Evolutionary conservation across 2,113 vertebrate genomes (phyloP), one percentile per base, ranked within the genome.

Genomic region (Laticauda colubrina): DNA sequence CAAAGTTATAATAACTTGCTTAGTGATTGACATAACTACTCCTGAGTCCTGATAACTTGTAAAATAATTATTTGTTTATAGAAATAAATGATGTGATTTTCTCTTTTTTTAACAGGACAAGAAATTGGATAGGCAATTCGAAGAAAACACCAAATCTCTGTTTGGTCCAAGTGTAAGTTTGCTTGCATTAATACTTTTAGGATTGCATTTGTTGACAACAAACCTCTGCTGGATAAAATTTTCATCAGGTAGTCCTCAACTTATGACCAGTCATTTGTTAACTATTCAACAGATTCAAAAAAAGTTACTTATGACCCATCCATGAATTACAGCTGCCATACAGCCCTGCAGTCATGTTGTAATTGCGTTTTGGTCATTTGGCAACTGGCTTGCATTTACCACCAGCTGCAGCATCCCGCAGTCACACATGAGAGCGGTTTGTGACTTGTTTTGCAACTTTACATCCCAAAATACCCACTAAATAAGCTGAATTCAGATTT

Each of bases 61-160:
- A 51, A 81, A 81, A 81, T 10, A 43, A 81, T 81, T 0, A 39
- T 81, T 81, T 81, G 75, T 43, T 89, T 59, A 59, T 8, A 43
- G 55, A 45, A 89, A 26, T 69, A 90, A 64, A 51, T 23, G 15
- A 29, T 89, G 48, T 43, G 53, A 43, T 45, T 34, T 85, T 8
- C 4, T 8, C 88, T 92, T 94, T 85, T 61, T 81, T 86, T 87
- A 96, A 64, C 85, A 99, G 99, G 99, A 99, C 97, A 99, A 99
- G 98, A 98, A 98, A 69, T 94, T 99, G 94, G 99, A 99, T 95
- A 98, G 98, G 95, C 98, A 99, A 95, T 99, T 99, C 0, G 99
- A 99, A 95, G 98, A 99, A 96, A 98, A 97, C 95, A 97, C 97
- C 0, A 99, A 98, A 94, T 97, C 97, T 43, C 97, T 99, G 21